These are phyloP conservation scores for Chrysogorgia sp. DNA, from an alignment of 92 coral and sea anemone species.

Conservation along the genomic window DNA sequence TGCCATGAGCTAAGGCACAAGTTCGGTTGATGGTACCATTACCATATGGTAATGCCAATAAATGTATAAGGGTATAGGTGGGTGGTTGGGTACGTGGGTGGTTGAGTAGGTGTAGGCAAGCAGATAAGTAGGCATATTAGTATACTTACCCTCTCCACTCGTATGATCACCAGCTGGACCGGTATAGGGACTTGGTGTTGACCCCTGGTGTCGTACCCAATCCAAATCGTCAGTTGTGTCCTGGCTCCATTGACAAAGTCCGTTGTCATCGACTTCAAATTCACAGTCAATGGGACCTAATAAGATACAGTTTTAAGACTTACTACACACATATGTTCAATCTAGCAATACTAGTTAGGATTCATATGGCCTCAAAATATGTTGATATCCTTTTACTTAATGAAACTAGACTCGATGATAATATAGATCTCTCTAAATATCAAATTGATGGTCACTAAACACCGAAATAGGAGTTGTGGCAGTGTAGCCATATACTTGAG, in stretches of 20 bases:
- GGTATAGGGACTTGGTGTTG: conserved; percentile 76
- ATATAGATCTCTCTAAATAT: conserved; percentile 29
- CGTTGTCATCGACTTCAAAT: conserved; percentile 70
- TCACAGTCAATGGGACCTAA: conserved; percentile 88
- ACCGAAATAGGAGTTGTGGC: conserved; percentile 25
- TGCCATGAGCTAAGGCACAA: no score
- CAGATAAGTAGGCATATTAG: background rate
- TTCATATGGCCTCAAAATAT: conserved; percentile 34
- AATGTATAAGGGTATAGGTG: background rate
- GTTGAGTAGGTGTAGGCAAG: background rate
- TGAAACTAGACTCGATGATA: conserved; percentile 43
- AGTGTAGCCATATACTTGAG: conserved; percentile 40
- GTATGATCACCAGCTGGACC: conserved; percentile 94
- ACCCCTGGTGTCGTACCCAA: conserved; percentile 71
- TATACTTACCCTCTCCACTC: conserved; percentile 70
- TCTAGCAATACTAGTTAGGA: background rate
- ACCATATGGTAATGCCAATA: no score
- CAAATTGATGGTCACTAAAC: conserved; percentile 38
- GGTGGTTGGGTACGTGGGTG: background rate
- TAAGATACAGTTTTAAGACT: background rate
- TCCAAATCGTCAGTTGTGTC: conserved; percentile 46
- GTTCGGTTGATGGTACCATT: no score
- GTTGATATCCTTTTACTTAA: conserved; percentile 37
- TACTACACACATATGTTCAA: background rate
- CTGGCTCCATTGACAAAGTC: conserved; percentile 79